Evolutionary conservation across 2,113 vertebrate species (phyloP).

Genomic region (Eretmochelys imbricata): DNA sequence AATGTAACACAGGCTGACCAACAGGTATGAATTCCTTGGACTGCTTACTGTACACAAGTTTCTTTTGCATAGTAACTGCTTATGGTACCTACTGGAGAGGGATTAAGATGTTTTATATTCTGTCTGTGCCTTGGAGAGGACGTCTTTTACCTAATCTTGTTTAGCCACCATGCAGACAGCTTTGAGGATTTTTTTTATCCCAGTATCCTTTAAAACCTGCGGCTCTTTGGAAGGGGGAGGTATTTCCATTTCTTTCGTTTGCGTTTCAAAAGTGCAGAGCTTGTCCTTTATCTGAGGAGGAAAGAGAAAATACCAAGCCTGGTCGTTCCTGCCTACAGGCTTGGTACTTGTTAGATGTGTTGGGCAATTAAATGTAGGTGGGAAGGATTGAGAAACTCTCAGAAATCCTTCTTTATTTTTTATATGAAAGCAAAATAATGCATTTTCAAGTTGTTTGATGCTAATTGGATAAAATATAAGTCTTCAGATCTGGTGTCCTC

Average conservation of each 20-base stretch:
- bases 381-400: conserved; percentile 24
- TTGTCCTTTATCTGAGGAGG: conserved; percentile 71
- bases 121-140: conserved; percentile 84
- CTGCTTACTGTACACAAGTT: not conserved
- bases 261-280: conserved; percentile 64
- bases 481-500: conserved; percentile 66
- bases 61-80: conserved; percentile 53
- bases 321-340: conserved; percentile 76
- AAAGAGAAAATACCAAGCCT: conserved; percentile 75
- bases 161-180: conserved; percentile 85
- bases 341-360: conserved; percentile 83
- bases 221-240: conserved; percentile 75
- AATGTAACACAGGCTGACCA: not conserved
- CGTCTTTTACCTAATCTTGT: conserved; percentile 89
- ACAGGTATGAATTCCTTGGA: not conserved
- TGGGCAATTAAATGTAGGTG: conserved; percentile 69
- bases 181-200: conserved; percentile 82
- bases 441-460: conserved; percentile 68
- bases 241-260: conserved; percentile 83
- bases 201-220: conserved; percentile 77
- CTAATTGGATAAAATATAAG: conserved; percentile 74
- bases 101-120: conserved; percentile 84
- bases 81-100: conserved; percentile 52
- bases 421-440: conserved; percentile 27
- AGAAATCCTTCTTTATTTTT: conserved; percentile 33